Percentiles rank a stretch among this genome's conserved stretches.
phyloP scores from a whole-genome alignment of 2,113 vertebrate species.

The Serilophus lunatus region DNA sequence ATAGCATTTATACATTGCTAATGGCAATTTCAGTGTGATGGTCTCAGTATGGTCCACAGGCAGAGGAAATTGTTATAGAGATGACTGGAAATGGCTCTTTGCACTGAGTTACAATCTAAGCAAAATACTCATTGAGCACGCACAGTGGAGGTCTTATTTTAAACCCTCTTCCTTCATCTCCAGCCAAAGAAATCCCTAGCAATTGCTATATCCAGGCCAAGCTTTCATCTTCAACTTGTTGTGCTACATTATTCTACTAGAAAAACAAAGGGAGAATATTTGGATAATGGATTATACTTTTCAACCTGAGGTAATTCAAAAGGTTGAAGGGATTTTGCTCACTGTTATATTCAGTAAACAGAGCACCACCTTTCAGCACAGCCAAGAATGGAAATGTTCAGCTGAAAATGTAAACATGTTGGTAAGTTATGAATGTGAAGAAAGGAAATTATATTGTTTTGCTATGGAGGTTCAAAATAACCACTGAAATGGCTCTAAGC shows the following conservation, averaged over 20 bases:
- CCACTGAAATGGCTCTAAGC: neutral
- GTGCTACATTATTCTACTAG: neutral
- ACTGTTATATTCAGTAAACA: constrained; percentile 9
- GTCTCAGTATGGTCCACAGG: neutral
- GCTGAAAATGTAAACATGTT: constrained; percentile 36
- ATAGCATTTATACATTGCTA: neutral
- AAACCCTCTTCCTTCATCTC: constrained; percentile 27
- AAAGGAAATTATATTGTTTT: constrained; percentile 20
- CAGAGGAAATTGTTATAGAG: neutral
- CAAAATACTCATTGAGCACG: neutral
- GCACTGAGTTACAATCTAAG: neutral
- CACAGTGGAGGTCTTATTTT: constrained; percentile 16
- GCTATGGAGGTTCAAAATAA: constrained; percentile 23
- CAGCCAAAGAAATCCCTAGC: constrained; percentile 31
- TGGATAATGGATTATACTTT: constrained; percentile 57
- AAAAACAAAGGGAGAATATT: constrained; percentile 37
- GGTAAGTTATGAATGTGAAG: constrained; percentile 22
- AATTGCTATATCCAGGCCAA: neutral
- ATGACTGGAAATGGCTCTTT: neutral
- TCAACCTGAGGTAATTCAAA: constrained; percentile 33
- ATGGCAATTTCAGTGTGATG: neutral
- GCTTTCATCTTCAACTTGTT: constrained; percentile 30
- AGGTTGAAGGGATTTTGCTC: constrained; percentile 36
- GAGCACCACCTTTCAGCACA: constrained; percentile 37
- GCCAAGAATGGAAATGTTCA: constrained; percentile 42